A percentile compares a stretch with the other conserved stretches of the same genome.
Evolutionary conservation across 2,888 invertebrate genomes (phyloP).

Genomic region (Andrena camellia): DNA sequence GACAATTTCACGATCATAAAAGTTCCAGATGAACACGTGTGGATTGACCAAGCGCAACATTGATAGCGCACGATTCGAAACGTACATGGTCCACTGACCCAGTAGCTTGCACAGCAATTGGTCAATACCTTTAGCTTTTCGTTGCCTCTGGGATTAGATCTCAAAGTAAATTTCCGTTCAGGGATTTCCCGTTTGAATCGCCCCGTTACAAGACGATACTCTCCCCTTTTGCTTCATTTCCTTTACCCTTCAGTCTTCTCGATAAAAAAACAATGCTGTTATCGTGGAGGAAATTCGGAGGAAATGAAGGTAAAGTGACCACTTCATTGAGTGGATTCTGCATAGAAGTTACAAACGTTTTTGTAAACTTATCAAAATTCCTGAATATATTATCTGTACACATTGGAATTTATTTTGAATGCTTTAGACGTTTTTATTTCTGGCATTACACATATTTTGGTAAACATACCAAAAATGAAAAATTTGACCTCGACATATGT

Average conservation of each 20-base stretch:
- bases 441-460: no score
- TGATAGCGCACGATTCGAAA: slow-evolving; percentile 5
- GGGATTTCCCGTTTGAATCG: slow-evolving; percentile 50
- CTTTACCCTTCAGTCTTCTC: neutral
- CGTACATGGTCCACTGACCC: slow-evolving; percentile 32
- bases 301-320: neutral
- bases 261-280: slow-evolving; percentile 1
- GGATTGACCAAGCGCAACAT: slow-evolving; percentile 38
- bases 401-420: neutral
- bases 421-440: neutral
- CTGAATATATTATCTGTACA: neutral
- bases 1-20: slow-evolving; percentile 41
- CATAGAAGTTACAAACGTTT: neutral
- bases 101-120: slow-evolving; percentile 39
- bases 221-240: neutral
- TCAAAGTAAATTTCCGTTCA: slow-evolving; percentile 50
- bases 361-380: neutral
- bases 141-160: slow-evolving; percentile 47
- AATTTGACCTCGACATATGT: neutral
- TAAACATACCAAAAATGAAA: neutral
- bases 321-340: no score
- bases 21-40: slow-evolving; percentile 36
- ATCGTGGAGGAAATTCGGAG: slow-evolving; percentile 12
- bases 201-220: slow-evolving; percentile 24
- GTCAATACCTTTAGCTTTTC: slow-evolving; percentile 49